phyloP scores from a whole-genome alignment of 2,888 invertebrate genomes.

The Caenorhabditis sinica region DNA sequence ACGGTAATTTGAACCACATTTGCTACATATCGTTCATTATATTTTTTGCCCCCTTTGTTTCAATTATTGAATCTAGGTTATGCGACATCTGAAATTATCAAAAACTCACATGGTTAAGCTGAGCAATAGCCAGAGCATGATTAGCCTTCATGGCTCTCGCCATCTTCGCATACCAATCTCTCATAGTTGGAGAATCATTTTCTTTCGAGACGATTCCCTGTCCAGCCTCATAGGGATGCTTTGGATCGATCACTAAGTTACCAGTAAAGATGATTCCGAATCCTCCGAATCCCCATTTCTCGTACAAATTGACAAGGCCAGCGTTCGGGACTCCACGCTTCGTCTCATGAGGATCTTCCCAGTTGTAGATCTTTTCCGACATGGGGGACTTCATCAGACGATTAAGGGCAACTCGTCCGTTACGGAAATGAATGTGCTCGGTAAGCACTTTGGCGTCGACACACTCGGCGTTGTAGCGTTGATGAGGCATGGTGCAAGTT shows the following conservation, averaged over 20 bases:
- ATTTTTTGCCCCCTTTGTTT: too few species aligned
- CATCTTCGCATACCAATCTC: conserved; percentile 62
- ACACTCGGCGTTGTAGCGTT: conserved; percentile 36
- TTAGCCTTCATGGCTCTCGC: conserved; percentile 65
- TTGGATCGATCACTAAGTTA: conserved; percentile 73
- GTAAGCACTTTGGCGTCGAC: conserved; percentile 51
- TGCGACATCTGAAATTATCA: neutral
- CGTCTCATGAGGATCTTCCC: conserved; percentile 64
- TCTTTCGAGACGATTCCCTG: conserved; percentile 65
- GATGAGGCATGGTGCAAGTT: conserved; percentile 37
- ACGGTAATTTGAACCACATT: too few species aligned
- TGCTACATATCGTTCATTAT: too few species aligned
- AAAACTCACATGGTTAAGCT: conserved; percentile 64
- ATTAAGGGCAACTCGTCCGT: conserved; percentile 66
- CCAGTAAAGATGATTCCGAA: conserved; percentile 77
- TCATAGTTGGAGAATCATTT: conserved; percentile 60
- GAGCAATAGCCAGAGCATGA: too few species aligned
- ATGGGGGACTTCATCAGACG: conserved; percentile 71
- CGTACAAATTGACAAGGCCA: conserved; percentile 69
- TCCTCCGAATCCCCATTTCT: conserved; percentile 76
- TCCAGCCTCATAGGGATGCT: conserved; percentile 70
- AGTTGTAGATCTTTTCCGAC: conserved; percentile 70
- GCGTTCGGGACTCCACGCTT: conserved; percentile 72
- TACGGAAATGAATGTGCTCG: conserved; percentile 64
- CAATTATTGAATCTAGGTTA: too few species aligned